A percentile compares a stretch with the other conserved stretches of the same genome.
These are phyloP conservation scores for Cabera pusaria DNA, from an alignment of 2,888 invertebrate genomes.

Conservation along the genomic window DNA sequence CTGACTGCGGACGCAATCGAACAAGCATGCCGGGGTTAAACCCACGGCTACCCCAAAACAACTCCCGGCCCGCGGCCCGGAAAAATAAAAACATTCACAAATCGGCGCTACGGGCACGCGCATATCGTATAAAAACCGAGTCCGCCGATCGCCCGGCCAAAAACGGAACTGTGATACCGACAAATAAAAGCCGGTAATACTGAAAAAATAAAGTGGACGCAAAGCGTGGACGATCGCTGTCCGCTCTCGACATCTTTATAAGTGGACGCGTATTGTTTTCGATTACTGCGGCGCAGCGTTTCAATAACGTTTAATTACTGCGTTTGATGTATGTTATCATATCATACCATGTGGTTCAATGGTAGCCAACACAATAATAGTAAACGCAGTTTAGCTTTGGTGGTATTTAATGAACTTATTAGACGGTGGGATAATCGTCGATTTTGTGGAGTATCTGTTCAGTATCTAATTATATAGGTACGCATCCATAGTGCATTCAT, in stretches of 20 bases:
- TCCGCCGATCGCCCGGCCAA: slow-evolving; percentile 76
- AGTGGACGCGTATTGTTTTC: slow-evolving; percentile 43
- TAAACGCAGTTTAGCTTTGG: no score
- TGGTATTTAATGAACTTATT: no score
- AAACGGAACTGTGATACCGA: slow-evolving; percentile 82
- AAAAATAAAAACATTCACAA: slow-evolving; percentile 74
- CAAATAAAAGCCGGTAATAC: slow-evolving; percentile 79
- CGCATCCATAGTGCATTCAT: no score
- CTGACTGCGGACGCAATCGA: slow-evolving; percentile 72
- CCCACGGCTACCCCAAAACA: slow-evolving; percentile 78
- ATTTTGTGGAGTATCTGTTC: no score
- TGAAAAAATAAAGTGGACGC: slow-evolving; percentile 73
- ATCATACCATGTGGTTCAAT: no score
- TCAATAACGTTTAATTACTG: slow-evolving; percentile 10
- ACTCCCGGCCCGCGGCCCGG: slow-evolving; percentile 72
- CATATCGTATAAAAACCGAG: slow-evolving; percentile 78
- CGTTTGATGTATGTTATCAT: no score
- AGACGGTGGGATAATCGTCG: no score
- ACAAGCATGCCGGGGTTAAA: slow-evolving; percentile 73
- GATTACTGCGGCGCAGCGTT: slow-evolving; percentile 24
- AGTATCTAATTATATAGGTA: no score
- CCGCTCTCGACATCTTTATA: slow-evolving; percentile 65
- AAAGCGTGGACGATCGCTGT: slow-evolving; percentile 45
- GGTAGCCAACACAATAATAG: no score
- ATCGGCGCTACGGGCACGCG: slow-evolving; percentile 65